Evolutionary conservation across 2,888 invertebrate species (phyloP).

Genomic region (Nymphalis c-album): DNA sequence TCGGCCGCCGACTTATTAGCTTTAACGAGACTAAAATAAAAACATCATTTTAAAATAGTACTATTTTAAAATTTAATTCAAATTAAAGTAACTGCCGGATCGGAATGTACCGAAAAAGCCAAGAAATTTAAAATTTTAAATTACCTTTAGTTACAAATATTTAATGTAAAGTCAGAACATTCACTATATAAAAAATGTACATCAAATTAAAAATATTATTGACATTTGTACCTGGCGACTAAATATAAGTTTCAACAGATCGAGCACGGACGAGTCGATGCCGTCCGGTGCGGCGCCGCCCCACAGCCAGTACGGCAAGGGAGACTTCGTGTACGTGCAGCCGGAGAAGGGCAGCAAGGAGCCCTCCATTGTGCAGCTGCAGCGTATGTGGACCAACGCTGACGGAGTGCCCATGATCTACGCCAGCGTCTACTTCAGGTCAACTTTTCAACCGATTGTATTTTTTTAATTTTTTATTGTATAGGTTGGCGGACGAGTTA

Average conservation of each 20-base stretch:
- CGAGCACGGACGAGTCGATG: conserved; percentile 74
- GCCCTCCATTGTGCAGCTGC: conserved; percentile 91
- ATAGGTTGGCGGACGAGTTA: no score
- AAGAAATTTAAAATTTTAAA: no score
- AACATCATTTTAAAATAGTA: no score
- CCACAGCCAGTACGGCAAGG: conserved; percentile 77
- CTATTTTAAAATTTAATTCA: no score
- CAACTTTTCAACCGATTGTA: neutral
- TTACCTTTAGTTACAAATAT: no score
- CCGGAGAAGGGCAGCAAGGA: conserved; percentile 85
- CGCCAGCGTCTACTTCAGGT: conserved; percentile 91
- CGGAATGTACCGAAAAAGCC: no score
- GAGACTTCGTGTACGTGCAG: conserved; percentile 96
- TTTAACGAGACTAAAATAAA: no score
- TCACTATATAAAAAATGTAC: no score
- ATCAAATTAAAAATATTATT: neutral
- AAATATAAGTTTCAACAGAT: conserved; percentile 47
- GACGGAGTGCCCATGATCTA: conserved; percentile 93
- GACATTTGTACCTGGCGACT: neutral
- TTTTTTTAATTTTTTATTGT: no score
- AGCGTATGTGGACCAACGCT: conserved; percentile 92
- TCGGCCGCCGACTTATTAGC: no score
- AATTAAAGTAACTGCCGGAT: no score
- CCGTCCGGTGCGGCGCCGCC: conserved; percentile 69
- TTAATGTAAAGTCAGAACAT: no score